Evolutionary conservation across 2,888 invertebrate genomes (phyloP), one percentile per base, ranked within the genome.

Genomic region (Synanthedon formicaeformis): DNA sequence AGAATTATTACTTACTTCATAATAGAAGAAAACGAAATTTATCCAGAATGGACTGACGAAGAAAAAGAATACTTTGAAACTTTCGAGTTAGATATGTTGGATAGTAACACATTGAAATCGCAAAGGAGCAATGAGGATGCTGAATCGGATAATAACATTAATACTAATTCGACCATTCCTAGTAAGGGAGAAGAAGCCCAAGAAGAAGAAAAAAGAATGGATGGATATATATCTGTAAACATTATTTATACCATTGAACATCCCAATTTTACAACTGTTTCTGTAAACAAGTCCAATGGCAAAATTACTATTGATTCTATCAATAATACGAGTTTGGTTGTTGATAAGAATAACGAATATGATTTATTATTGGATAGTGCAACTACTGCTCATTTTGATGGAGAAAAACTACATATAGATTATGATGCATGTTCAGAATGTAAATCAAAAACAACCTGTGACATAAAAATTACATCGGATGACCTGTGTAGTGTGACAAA

Each of bases 211-310:
- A 58, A 57, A 55, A 63, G 73, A 56, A 62, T 58, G 1, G 85
- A 85, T 62, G 85, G 85, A 6, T 86, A 76, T 56, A 51, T 84
- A 53, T 79, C 78, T n/a, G 62, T 86, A 10, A 71, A 77, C 56
- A 55, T 80, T 10, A 58, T 71, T 49, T 79, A 70, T 58, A 75
- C 73, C 1, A 69, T 87, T 55, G 90, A 90, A 65, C 89, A 90
- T 72, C 67, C 71, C 41, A 81, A 88, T 69, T 90, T 89, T 60
- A 78, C 89, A n/a, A 83, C 86, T n/a, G 72, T 89, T 14, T 75
- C 73, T 50, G 73, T 88, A 55, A 78, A 88, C 60, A 81, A 78
- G 64, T 63, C 69, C 40, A 71, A 67, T 54, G 71, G 61, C 8
- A 71, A 67, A 52, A 67, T 86, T 55, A 64, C 70, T 5, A 62